phyloP scores from a whole-genome alignment of 2,113 vertebrate genomes.

The Microcebus lehilahytsara region DNA sequence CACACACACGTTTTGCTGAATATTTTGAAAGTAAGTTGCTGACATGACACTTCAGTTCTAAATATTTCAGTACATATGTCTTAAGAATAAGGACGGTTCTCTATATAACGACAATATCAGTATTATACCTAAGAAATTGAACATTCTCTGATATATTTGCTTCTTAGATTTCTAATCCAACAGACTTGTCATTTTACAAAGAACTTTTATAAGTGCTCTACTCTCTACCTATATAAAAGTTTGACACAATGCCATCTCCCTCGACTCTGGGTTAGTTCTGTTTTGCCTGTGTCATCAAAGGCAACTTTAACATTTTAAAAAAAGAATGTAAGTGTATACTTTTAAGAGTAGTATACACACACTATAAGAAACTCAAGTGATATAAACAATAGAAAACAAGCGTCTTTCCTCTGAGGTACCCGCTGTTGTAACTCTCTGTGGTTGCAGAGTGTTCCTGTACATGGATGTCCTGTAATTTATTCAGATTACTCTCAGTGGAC shows the following conservation, averaged over 20 bases:
- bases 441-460: background rate
- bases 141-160: background rate
- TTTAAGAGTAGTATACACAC: background rate
- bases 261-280: background rate
- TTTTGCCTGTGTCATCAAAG: conserved; percentile 1
- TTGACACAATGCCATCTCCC: background rate
- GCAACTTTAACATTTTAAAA: background rate
- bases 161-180: background rate
- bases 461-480: background rate
- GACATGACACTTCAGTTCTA: background rate
- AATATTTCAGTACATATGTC: background rate
- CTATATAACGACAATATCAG: background rate
- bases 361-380: background rate
- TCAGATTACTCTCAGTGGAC: background rate
- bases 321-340: background rate
- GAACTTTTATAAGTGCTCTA: background rate
- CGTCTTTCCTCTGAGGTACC: background rate
- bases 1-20: background rate
- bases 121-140: background rate
- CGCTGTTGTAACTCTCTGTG: background rate
- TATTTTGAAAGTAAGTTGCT: background rate
- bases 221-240: background rate
- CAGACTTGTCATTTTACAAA: conserved; percentile 27
- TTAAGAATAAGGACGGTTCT: background rate
- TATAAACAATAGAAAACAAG: background rate